These are phyloP conservation scores for Vulpes lagopus DNA, from an alignment of 2,113 vertebrate genomes.

Conservation along the genomic window DNA sequence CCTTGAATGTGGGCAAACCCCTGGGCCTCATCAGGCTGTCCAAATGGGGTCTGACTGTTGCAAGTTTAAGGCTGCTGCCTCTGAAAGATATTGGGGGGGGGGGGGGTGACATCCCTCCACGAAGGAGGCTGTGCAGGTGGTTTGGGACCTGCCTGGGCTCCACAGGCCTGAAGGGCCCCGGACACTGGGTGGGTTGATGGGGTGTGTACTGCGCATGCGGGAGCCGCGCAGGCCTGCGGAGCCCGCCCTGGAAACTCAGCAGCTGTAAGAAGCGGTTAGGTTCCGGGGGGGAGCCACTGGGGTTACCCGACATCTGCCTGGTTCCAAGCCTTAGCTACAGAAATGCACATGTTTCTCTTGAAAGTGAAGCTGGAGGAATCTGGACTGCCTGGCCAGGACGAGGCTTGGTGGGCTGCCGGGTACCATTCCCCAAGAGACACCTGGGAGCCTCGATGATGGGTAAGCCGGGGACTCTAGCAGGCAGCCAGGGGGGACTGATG, in stretches of 20 bases:
- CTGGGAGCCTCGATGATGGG: neutral
- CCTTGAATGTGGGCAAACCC: neutral
- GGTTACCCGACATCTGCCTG: neutral
- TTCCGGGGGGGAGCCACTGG: neutral
- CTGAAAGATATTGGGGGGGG: neutral
- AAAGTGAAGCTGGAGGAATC: neutral
- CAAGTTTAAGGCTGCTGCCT: neutral
- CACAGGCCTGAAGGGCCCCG: neutral
- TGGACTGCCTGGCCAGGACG: neutral
- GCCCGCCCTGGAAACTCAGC: neutral
- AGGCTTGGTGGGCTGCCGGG: neutral
- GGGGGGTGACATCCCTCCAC: neutral
- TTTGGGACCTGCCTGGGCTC: neutral
- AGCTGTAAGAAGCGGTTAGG: neutral
- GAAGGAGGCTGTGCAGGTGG: neutral
- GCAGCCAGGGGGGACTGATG: neutral
- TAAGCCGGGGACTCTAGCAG: neutral
- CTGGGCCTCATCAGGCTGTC: neutral
- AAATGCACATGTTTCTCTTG: neutral
- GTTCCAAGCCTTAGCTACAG: neutral
- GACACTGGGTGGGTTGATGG: neutral
- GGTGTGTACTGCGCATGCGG: neutral
- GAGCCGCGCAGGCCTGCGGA: rapidly evolving
- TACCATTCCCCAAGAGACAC: neutral
- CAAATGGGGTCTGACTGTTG: neutral